Base-by-base conservation (phyloP, 2,797 vertebrate genomes). In the Xenops minutus region DNA sequence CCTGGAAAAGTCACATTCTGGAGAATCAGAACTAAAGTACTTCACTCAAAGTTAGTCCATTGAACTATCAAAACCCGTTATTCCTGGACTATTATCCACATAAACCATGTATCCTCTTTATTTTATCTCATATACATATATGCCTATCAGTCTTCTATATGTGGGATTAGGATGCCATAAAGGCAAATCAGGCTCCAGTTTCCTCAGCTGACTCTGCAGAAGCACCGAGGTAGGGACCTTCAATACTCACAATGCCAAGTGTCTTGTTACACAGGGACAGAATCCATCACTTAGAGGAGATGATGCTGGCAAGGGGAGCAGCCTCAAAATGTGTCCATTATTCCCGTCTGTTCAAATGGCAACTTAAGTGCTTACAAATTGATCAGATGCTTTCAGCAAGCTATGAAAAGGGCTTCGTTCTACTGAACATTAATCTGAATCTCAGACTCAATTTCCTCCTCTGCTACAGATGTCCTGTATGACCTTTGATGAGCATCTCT, bases 331-430 rank as follows among this genome's bases (percentile, higher is more conserved):
- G 0, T 54, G 34, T 43, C 56, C 44, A 41, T 88, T 88, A 72
- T 77, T 85, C 32, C 56, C 3, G 1, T 77, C 81, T 63, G 19
- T 88, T 89, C 12, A 0, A 88, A 72, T 39, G 75, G 73, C 46
- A 83, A 46, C 11, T 84, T 71, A 77, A 74, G 37, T 91, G 72
- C 82, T 91, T 88, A 83, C 54, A 85, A 95, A 96, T 66, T 72
- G 91, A 88, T 93, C 89, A 81, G 67, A 75, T 81, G 64, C 85
- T 96, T 96, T 92, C 85, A 85, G 68, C 66, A 93, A 77, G 67
- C 83, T 68, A 46, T 1, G 3, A 80, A 93, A 89, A 92, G 12
- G n/a, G 22, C 73, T 90, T 88, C 2, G 6, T 78, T 92, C 41
- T 68, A 44, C 64, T 58, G 14, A 85, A 59, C 48, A 78, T 86